Conservation (phyloP, 1,140 invertebrate species). For the Lepidotrigona ventralis region DNA sequence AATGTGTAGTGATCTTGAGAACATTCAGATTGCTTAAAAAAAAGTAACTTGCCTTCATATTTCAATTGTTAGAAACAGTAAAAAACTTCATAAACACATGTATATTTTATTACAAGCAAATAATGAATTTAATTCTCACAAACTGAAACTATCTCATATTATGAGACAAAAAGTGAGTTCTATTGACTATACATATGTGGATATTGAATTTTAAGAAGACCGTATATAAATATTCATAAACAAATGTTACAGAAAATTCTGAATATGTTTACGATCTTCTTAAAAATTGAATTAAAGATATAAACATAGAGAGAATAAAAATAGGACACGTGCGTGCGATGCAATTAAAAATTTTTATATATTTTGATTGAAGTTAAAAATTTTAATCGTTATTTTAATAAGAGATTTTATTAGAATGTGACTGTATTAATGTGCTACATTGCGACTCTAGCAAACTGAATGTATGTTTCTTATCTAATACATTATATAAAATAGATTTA, state of each 20-base stretch:
- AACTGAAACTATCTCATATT: slow-evolving; percentile 46
- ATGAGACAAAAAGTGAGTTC: slow-evolving; percentile 11
- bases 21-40: slow-evolving; percentile 33
- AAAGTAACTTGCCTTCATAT: slow-evolving; percentile 36
- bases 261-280: slow-evolving; percentile 42
- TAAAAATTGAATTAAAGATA: slow-evolving; percentile 23
- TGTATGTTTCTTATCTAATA: slow-evolving; percentile 26
- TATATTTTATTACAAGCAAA: slow-evolving; percentile 61
- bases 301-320: not conserved
- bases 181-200: slow-evolving; percentile 30
- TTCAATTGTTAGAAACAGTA: slow-evolving; percentile 43
- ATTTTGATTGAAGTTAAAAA: slow-evolving; percentile 54
- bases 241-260: slow-evolving; percentile 11
- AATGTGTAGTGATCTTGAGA: slow-evolving; percentile 17
- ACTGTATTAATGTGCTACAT: slow-evolving; percentile 28
- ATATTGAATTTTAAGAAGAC: slow-evolving; percentile 36
- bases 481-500: slow-evolving; percentile 1
- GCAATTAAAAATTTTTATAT: slow-evolving; percentile 52
- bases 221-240: slow-evolving; percentile 25
- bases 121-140: slow-evolving; percentile 39
- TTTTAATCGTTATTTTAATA: slow-evolving; percentile 53
- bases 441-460: slow-evolving; percentile 27
- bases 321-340: slow-evolving; percentile 20
- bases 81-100: slow-evolving; percentile 35
- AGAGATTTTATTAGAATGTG: slow-evolving; percentile 51